Base-by-base conservation (phyloP, 2,888 invertebrate species). In the Homarus gammarus region DNA sequence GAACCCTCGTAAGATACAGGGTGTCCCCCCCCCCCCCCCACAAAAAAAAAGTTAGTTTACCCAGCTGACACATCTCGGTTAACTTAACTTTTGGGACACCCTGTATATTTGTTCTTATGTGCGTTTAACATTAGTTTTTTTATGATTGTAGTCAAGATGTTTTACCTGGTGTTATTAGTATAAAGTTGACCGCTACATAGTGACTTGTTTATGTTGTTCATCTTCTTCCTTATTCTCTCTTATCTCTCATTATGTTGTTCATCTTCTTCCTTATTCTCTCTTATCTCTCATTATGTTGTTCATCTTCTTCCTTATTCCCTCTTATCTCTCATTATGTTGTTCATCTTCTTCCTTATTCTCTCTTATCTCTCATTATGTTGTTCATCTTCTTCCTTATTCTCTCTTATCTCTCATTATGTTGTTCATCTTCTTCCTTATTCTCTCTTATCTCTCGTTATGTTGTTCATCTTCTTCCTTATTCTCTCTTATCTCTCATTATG, bases 191-290 rank as follows among this genome's bases (percentile, higher is more conserved):
- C n/a, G n/a, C n/a, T n/a, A n/a, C n/a, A n/a, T n/a, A n/a, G n/a
- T n/a, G n/a, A n/a, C n/a, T n/a, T n/a, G n/a, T n/a, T n/a, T n/a
- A n/a, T n/a, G n/a, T n/a, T n/a, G n/a, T n/a, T 27, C 44, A 1
- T 33, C 31, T n/a, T n/a, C n/a, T n/a, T n/a, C n/a, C n/a, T n/a
- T n/a, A n/a, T n/a, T 12, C 18, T 33, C 36, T 18, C 38, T n/a
- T n/a, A n/a, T 36, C 75, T 75, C 75, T 33, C 75, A 36, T 36
- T 73, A 73, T 64, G 64, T 64, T 64, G 36, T 36, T 73, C 73
- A 36, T 31, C 75, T 36, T 36, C 36, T 75, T 36, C 36, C 36
- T 31, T 38, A 36, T 36, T 36, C 36, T 75, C 38, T 36, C 36
- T 73, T 27, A n/a, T 36, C 75, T 75, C 75, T 36, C 38, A 22